Conservation (phyloP, 2,797 vertebrate species). For the Pteropus rufus region DNA sequence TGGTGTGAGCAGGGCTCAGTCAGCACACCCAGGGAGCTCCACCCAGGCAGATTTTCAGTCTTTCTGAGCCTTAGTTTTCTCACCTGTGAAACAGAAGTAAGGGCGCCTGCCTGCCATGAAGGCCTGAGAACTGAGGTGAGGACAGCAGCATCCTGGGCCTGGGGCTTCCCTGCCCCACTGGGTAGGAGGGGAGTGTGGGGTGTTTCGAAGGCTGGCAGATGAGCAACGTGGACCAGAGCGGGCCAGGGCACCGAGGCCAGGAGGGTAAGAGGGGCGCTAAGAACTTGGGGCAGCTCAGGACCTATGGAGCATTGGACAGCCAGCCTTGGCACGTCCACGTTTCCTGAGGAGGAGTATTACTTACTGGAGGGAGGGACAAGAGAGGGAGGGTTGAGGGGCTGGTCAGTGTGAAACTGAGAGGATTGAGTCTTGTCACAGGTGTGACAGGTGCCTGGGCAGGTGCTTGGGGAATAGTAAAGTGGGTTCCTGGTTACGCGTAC, state of each 20-base stretch:
- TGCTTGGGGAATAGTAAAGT: neutral
- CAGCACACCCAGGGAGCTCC: too few species aligned
- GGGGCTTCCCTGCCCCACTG: neutral
- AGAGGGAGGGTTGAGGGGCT: neutral
- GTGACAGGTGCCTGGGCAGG: neutral
- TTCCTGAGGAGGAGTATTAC: neutral
- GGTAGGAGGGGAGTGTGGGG: neutral
- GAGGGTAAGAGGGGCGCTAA: neutral
- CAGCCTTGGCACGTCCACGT: neutral
- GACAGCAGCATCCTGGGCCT: neutral
- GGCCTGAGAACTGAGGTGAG: neutral
- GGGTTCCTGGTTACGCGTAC: neutral
- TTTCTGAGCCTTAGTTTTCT: neutral
- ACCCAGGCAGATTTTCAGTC: accelerated
- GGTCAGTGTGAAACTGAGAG: neutral
- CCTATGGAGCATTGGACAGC: too few species aligned
- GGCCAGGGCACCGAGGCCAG: neutral
- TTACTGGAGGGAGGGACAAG: neutral
- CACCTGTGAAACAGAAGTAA: neutral
- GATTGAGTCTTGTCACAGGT: too few species aligned
- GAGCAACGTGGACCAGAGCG: neutral
- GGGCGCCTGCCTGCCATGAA: neutral
- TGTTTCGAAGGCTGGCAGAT: neutral
- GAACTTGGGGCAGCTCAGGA: neutral
- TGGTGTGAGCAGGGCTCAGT: neutral